phyloP scores from a whole-genome alignment of 2,797 vertebrate species.

The Eospalax fontanierii region DNA sequence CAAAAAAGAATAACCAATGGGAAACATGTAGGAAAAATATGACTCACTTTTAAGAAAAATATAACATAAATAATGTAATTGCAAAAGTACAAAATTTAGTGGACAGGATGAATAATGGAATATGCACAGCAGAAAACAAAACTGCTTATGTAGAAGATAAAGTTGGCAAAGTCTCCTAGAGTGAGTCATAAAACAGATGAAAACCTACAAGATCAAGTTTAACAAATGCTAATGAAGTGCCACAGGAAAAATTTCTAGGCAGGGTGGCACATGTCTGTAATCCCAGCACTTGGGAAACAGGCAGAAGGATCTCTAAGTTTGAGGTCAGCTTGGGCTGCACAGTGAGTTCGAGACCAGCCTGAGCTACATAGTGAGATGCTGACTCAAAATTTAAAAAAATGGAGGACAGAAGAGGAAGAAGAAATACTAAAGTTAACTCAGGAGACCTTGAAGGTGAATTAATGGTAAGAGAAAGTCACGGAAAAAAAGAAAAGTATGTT shows the following conservation, averaged over 20 bases:
- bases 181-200: conserved; percentile 18
- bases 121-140: conserved; percentile 14
- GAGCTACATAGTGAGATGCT: background rate
- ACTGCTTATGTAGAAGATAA: conserved; percentile 36
- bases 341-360: background rate
- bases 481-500: background rate
- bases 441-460: background rate
- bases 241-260: background rate
- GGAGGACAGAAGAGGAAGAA: background rate
- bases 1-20: background rate
- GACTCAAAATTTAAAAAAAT: background rate
- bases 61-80: conserved; percentile 5
- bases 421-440: background rate
- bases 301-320: background rate
- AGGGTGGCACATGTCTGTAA: background rate
- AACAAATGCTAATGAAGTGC: conserved; percentile 12
- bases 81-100: conserved; percentile 25
- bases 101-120: background rate
- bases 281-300: background rate
- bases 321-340: background rate
- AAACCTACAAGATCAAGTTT: conserved; percentile 43
- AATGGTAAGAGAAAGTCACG: conserved; percentile 28
- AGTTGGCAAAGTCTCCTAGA: conserved; percentile 30
- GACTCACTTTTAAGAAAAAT: conserved; percentile 1
- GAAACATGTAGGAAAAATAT: background rate